Base-by-base conservation (phyloP, 2,888 invertebrate genomes). In the Oscheius sp. region DNA sequence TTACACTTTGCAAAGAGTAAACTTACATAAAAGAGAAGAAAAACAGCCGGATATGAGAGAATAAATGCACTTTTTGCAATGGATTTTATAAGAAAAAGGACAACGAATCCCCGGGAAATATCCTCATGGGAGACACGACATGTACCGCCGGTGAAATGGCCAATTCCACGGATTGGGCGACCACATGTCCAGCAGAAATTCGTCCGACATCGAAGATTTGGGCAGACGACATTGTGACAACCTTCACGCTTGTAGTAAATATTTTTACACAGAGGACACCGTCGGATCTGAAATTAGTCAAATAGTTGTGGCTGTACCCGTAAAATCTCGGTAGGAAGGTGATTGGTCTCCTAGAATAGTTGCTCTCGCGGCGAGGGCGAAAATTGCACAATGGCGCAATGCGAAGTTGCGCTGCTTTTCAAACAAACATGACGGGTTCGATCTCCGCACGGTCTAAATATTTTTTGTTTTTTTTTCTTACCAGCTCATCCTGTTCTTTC, bases 191-290 rank as follows among this genome's bases (percentile, higher is more conserved):
- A 80, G 63, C 80, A 80, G 52, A 78, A 80, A 0, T 69, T 35
- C 13, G 77, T 74, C 35, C 63, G 46, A 18, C 80, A 80, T 18
- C 73, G 74, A 0, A 59, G 61, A 29, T 80, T 80, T 9, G 78
- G 77, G 68, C 80, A 80, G 61, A 72, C 72, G 29, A 80, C 80
- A 29, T 75, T 76, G 53, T 78, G 75, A 59, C 80, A 80, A 25
- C 80, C 80, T 16, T n/a, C 16, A 6, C 71, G 59, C n/a, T 52
- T 46, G 52, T 61, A 63, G 41, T 71, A 71, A 27, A 71, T 63
- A 35, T 66, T 66, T 27, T 66, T 66, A 49, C 66, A 66, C 49
- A 66, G 66, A 12, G 66, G 66, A 27, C 66, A 66, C 13, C 66
- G 49, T 18, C 35, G 25, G 6, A 29, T 66, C 49, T 61, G 41